Evolutionary conservation across 2,888 invertebrate species (phyloP), one percentile per base, ranked within the genome.

Genomic region (Brachypalpus laphriformis): DNA sequence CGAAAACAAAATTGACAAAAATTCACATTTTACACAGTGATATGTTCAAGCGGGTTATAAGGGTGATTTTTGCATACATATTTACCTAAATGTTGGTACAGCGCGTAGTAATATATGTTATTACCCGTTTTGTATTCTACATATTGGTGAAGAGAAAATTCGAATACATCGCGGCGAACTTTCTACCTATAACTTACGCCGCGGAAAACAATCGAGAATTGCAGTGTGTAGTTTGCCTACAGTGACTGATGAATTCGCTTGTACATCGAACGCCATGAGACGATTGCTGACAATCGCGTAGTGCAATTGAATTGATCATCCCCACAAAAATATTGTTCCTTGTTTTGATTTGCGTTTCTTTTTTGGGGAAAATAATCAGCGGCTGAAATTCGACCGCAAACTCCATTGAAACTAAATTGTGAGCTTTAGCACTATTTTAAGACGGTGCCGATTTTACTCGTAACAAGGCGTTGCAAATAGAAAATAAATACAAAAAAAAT

Each of bases 281-380:
- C 78, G 25, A 51, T 45, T 51, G 59, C 80, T 72, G 65, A n/a
- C 25, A 80, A 61, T 70, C 68, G 77, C 77, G 77, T 77, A 77
- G 63, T 77, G 45, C 68, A 54, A 59, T 61, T 42, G 16, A 40
- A 61, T 61, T 22, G 31, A 14, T 59, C 59, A 20, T 16, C 57
- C 31, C 40, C 25, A 25, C 25, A 9, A 49, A 63, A 22, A n/a
- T 37, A 22, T 56, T 63, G 47, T 49, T 65, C 3, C 61, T 70
- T 47, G 11, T 57, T 71, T 37, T 34, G 42, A 31, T 68, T 25
- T 25, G 25, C 47, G 9, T 45, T 31, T 34, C 11, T 34, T 45
- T 47, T 28, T 51, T 4, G 22, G 56, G 57, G 34, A 37, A 37
- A 9, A 5, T 14, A 2, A 18, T 22, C 2, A 45, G 28, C 45